phyloP scores from a whole-genome alignment of 2,797 vertebrate genomes.

The Momotus momota region DNA sequence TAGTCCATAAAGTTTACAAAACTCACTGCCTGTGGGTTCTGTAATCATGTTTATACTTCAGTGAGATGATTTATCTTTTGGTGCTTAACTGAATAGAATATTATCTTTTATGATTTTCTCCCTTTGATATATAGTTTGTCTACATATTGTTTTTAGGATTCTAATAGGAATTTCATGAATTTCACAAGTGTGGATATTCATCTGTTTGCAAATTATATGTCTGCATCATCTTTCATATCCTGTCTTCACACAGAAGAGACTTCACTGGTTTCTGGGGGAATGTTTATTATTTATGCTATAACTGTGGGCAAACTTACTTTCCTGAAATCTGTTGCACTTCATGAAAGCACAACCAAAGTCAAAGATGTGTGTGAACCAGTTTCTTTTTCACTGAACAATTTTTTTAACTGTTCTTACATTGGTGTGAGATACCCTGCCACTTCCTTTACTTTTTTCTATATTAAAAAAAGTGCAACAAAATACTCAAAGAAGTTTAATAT shows the following conservation, averaged over 20 bases:
- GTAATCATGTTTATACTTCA: background rate
- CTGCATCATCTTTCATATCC: background rate
- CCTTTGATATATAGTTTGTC: background rate
- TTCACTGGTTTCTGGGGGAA: background rate
- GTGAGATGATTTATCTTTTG: slow-evolving; percentile 7
- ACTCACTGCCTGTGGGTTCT: background rate
- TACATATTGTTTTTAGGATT: background rate
- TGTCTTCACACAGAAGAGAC: background rate
- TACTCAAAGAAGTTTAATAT: background rate
- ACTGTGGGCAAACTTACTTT: background rate
- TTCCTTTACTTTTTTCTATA: background rate
- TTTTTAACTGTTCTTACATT: background rate
- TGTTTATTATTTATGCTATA: background rate
- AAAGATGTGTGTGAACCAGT: background rate
- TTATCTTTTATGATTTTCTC: slow-evolving; percentile 1
- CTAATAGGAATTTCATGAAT: background rate
- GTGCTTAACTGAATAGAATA: slow-evolving; percentile 8
- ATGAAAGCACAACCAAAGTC: background rate
- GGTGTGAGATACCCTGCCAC: background rate
- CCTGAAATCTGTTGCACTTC: background rate
- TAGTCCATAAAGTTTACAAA: slow-evolving; percentile 10
- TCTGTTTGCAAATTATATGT: background rate
- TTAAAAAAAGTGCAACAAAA: background rate
- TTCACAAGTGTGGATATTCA: background rate
- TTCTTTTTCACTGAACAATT: background rate